A percentile compares a stretch with the other conserved stretches of the same genome.
Evolutionary conservation across 2,797 vertebrate species (phyloP).

Genomic region (Onychomys torridus): DNA sequence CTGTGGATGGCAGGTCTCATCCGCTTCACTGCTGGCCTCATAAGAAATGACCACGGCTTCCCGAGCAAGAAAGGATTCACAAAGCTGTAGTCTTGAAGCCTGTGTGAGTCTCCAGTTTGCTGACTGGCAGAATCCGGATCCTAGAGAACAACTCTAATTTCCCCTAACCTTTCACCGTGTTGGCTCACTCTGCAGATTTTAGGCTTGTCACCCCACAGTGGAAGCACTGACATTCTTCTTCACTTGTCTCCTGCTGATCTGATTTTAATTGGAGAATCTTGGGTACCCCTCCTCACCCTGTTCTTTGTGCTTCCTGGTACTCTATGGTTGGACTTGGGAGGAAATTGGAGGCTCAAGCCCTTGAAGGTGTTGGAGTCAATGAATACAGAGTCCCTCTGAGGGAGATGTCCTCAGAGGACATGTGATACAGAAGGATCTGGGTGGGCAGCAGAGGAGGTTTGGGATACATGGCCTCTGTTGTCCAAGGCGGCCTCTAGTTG

Average conservation of each 20-base stretch:
- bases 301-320: not conserved
- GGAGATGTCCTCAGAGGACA: not conserved
- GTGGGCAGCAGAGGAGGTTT: not conserved
- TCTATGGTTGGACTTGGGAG: not conserved
- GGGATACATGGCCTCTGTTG: accelerated
- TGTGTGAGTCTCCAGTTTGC: not conserved
- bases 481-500: accelerated
- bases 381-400: not conserved
- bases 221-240: not conserved
- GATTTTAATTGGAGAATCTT: not conserved
- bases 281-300: not conserved
- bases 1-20: not conserved
- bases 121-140: not conserved
- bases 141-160: not conserved
- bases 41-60: not conserved
- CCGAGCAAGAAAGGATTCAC: not conserved
- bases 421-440: accelerated
- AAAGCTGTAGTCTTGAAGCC: not conserved
- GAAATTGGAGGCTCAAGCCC: accelerated
- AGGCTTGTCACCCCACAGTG: not conserved
- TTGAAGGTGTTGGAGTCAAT: too few relatives aligned
- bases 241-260: not conserved
- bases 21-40: not conserved
- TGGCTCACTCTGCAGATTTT: not conserved
- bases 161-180: not conserved